Evolutionary conservation across 2,888 invertebrate species (phyloP), one percentile per base, ranked within the genome.

Genomic region (Halictus ligatus): DNA sequence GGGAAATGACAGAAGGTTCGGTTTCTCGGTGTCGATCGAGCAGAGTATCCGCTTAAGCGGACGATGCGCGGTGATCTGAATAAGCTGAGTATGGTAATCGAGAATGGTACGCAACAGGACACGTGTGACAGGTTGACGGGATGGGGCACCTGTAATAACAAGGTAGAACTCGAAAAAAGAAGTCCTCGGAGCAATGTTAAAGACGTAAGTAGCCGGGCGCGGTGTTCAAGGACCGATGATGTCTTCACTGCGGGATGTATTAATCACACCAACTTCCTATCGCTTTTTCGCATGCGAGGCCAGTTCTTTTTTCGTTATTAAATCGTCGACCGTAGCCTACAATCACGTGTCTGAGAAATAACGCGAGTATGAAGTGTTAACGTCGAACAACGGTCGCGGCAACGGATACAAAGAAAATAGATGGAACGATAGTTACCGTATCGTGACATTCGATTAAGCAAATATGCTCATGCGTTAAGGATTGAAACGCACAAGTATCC

Each of bases 121-220:
- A 80, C 71, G 58, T 25, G 72, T 46, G 78, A 64, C 81, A 73
- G 48, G 76, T 73, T 64, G 72, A 25, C 81, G 46, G 69, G 76
- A 29, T 54, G 46, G 73, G 46, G 25, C 35, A 74, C 18, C 35
- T 35, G 21, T 71, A 71, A 69, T 71, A 71, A 71, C n/a, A 71
- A 71, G 71, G n/a, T 40, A 12, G 71, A n/a, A 43, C 43, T 71
- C 43, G 69, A 43, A 71, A 71, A 43, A n/a, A n/a, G n/a, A 71
- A 35, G 43, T n/a, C 67, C 1, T 35, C 35, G 4, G 18, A 21
- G 4, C 13, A 71, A 71, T n/a, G 21, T 71, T 43, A 13, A 71
- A 40, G 40, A 1, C 12, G 40, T 43, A 6, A 43, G 71, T 43
- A 43, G 40, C 21, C 71, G 40, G 13, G 43, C 71, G 40, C 71